These are phyloP conservation scores for Popillia japonica DNA, from an alignment of 1,140 invertebrate species.

Conservation along the genomic window DNA sequence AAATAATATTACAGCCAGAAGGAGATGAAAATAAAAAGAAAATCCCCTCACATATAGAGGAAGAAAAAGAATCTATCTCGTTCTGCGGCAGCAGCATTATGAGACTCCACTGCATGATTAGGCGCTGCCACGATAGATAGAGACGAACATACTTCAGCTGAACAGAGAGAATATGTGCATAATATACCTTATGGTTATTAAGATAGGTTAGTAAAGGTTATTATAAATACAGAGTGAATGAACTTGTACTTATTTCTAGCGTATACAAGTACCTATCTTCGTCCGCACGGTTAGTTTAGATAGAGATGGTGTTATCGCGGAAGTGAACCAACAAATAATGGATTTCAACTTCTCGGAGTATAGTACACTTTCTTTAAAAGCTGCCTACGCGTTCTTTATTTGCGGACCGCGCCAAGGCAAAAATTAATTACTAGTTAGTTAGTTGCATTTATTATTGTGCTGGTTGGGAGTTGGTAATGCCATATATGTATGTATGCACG, in stretches of 20 bases:
- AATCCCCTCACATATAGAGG: too few relatives aligned
- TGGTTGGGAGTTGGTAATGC: too few relatives aligned
- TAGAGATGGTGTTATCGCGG: background rate
- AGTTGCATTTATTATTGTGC: background rate
- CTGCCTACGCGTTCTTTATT: background rate
- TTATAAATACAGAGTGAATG: slow-evolving; percentile 54
- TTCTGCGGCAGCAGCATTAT: too few relatives aligned
- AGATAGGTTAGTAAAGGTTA: slow-evolving; percentile 54
- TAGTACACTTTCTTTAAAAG: background rate
- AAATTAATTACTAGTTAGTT: background rate
- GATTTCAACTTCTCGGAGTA: background rate
- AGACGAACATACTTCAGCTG: too few relatives aligned
- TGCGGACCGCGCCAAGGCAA: background rate
- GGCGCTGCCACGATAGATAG: too few relatives aligned
- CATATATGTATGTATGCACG: background rate
- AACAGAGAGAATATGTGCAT: background rate
- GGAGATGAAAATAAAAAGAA: too few relatives aligned
- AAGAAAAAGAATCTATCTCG: too few relatives aligned
- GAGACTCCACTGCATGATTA: too few relatives aligned
- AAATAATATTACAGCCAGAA: too few relatives aligned
- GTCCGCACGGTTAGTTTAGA: background rate
- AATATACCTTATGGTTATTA: slow-evolving; percentile 26
- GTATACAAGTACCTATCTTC: background rate
- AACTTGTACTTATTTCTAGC: slow-evolving; percentile 44
- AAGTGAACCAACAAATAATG: slow-evolving; percentile 7